Percentiles rank a stretch among this genome's conserved stretches.
Evolutionary conservation across 2,797 vertebrate species (phyloP).

Genomic region (Pampus argenteus): DNA sequence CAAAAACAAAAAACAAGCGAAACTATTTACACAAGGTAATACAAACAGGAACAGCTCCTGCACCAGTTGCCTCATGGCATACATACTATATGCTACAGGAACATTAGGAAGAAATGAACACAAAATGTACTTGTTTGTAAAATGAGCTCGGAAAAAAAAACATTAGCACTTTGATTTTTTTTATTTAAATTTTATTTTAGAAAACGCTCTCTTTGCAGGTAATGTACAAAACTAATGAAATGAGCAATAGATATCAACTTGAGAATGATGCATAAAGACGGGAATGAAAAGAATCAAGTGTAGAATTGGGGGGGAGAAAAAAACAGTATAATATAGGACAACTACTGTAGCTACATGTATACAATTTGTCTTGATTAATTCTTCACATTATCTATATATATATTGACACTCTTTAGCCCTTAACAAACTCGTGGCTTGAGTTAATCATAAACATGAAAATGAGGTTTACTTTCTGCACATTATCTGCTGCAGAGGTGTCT

Average conservation of each 20-base stretch:
- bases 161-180: background rate
- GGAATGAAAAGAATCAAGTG: conserved; percentile 57
- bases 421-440: conserved; percentile 60
- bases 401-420: conserved; percentile 63
- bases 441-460: conserved; percentile 80
- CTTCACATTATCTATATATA: conserved; percentile 90
- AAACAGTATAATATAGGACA: conserved; percentile 64
- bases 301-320: conserved; percentile 62
- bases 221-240: conserved; percentile 77
- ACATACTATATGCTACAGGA: background rate
- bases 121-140: background rate
- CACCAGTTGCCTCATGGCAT: too few species aligned
- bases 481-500: conserved; percentile 80
- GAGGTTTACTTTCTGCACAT: conserved; percentile 75
- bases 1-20: too few species aligned
- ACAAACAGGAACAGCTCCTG: background rate
- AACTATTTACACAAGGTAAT: too few species aligned
- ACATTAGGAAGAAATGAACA: background rate
- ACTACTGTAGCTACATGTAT: conserved; percentile 56
- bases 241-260: conserved; percentile 51
- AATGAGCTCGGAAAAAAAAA: background rate
- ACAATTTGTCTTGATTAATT: conserved; percentile 70
- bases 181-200: conserved; percentile 76
- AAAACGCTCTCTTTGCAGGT: conserved; percentile 41
- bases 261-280: conserved; percentile 31